phyloP scores from a whole-genome alignment of 2,113 vertebrate species.

The Alces alces region DNA sequence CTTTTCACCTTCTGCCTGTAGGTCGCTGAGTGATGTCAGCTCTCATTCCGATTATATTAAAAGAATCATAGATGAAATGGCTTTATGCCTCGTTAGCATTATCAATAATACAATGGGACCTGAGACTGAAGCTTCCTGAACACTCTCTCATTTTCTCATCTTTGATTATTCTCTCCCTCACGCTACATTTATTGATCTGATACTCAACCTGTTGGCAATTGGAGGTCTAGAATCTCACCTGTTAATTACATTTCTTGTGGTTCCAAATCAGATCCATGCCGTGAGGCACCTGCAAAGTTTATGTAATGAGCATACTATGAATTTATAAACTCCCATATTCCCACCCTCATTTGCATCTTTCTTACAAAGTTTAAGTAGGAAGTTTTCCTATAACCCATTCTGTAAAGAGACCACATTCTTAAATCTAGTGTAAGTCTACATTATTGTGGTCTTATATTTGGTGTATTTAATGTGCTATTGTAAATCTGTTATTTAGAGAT shows the following conservation, averaged over 20 bases:
- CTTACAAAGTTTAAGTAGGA: neutral
- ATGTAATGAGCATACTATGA: neutral
- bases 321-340: neutral
- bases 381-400: neutral
- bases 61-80: neutral
- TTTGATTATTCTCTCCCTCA: conserved; percentile 19
- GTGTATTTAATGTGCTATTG: neutral
- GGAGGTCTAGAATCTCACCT: neutral
- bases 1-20: neutral
- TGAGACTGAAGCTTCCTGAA: neutral
- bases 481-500: neutral
- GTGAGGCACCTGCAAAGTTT: neutral
- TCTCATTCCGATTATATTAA: neutral
- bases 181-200: neutral
- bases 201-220: neutral
- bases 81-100: neutral
- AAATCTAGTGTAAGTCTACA: neutral
- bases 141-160: neutral
- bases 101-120: neutral
- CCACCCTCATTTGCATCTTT: conserved; percentile 6
- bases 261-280: neutral
- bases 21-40: neutral
- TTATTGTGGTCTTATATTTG: neutral
- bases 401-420: neutral
- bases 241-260: conserved; percentile 43